Evolutionary conservation across 2,797 vertebrate genomes (phyloP).

Genomic region (Lycodopsis pacificus): DNA sequence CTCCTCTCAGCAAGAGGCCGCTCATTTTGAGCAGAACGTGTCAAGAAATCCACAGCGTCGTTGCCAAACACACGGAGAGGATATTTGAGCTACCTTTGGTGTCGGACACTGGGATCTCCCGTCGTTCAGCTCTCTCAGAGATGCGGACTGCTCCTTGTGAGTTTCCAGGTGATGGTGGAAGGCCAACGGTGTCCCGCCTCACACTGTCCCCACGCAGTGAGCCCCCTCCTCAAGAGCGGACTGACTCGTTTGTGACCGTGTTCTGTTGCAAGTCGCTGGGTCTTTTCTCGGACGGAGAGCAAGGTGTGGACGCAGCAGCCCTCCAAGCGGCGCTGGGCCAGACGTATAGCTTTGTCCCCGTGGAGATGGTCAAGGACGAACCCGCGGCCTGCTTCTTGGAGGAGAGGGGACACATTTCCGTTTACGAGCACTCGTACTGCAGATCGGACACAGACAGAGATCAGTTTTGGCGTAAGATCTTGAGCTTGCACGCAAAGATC

Average conservation of each 20-base stretch:
- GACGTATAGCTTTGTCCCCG: slow-evolving; percentile 55
- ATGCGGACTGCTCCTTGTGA: slow-evolving; percentile 23
- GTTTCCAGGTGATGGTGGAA: slow-evolving; percentile 7
- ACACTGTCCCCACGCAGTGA: neutral
- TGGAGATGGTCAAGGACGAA: slow-evolving; percentile 37
- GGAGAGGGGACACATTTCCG: slow-evolving; percentile 51
- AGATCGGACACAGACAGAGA: slow-evolving; percentile 85
- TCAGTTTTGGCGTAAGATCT: slow-evolving; percentile 88
- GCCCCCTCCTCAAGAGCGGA: slow-evolving; percentile 15
- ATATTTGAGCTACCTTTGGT: slow-evolving; percentile 18
- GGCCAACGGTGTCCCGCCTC: neutral
- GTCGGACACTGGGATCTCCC: slow-evolving; percentile 1
- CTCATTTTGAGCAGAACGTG: slow-evolving; percentile 65
- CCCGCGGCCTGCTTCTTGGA: slow-evolving; percentile 30
- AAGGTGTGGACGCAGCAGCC: slow-evolving; percentile 9
- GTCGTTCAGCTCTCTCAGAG: slow-evolving; percentile 26
- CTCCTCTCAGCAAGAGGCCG: slow-evolving; percentile 66
- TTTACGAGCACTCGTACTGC: slow-evolving; percentile 89
- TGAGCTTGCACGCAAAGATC: slow-evolving; percentile 87
- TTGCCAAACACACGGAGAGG: slow-evolving; percentile 9
- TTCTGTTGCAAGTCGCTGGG: slow-evolving; percentile 49
- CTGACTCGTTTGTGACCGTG: slow-evolving; percentile 41
- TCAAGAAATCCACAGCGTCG: slow-evolving; percentile 1
- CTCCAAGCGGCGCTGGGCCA: slow-evolving; percentile 46
- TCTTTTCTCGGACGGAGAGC: neutral